Evolutionary conservation across 2,797 vertebrate genomes (phyloP).

Genomic region (Iguana delicatissima): DNA sequence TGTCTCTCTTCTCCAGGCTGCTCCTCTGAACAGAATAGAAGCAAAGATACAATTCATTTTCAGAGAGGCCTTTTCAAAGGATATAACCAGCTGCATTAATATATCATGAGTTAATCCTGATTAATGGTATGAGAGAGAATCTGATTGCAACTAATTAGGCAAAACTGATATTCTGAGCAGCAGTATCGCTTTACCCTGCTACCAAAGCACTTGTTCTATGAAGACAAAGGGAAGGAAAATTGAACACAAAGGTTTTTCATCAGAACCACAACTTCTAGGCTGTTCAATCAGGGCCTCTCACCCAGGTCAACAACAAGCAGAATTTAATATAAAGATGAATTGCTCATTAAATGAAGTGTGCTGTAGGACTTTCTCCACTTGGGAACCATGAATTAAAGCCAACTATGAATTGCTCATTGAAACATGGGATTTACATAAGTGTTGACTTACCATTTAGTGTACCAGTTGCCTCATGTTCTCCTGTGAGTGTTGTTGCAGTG

Average conservation of each 20-base stretch:
- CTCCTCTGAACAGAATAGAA: constrained; percentile 27
- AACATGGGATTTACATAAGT: too few relatives aligned
- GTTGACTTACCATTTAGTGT: too few relatives aligned
- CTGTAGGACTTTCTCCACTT: background rate
- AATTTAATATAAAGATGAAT: background rate
- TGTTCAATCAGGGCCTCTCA: background rate
- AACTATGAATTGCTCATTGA: too few relatives aligned
- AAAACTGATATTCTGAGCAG: constrained; percentile 14
- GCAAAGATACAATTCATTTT: constrained; percentile 20
- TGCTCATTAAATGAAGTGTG: background rate
- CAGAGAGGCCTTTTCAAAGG: constrained; percentile 29
- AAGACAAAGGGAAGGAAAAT: constrained; percentile 17
- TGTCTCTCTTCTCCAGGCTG: background rate
- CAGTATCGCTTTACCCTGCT: background rate
- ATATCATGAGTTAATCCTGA: constrained; percentile 39
- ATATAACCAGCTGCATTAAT: background rate
- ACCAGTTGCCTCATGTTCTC: background rate
- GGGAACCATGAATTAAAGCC: background rate
- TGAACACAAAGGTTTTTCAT: constrained; percentile 19
- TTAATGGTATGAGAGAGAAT: constrained; percentile 10
- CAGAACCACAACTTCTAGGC: background rate
- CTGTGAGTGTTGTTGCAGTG: background rate
- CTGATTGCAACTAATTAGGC: constrained; percentile 27
- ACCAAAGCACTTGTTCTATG: constrained; percentile 8
- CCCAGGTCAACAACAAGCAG: background rate